Base-by-base conservation (phyloP, 2,113 vertebrate species). In the Nannospalax galili region DNA sequence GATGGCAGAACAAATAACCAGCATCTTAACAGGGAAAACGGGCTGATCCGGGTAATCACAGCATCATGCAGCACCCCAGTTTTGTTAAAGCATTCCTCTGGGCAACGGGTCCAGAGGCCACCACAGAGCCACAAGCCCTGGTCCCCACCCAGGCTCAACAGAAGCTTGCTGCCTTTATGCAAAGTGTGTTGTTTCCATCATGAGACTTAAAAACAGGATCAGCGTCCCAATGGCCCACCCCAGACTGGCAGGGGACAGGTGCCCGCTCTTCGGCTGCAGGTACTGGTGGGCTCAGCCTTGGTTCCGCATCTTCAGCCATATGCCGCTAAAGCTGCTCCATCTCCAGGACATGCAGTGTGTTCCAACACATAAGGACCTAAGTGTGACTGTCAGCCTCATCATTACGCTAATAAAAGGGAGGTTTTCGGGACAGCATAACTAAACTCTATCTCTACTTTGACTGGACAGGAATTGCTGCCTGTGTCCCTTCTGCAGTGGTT, bases 1-100 rank as follows among this genome's bases (percentile, higher is more conserved):
- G 93, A 72, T 88, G 93, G 94, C 97, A 96, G 80, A 80, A 26
- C 93, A 15, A 73, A 95, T 93, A 35, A n/a, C 93, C 82, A 3
- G 95, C 94, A 81, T 45, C 65, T 84, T 20, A 56, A 58, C 15
- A 1, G 37, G 82, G 81, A 75, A n/a, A 84, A 28, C 81, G 32
- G 70, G 93, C 70, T 28, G 89, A 84, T 69, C 65, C 0, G 70
- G 40, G 69, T 40, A 30, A 75, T 70, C 9, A 37, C 35, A 12
- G 92, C 73, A 9, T 67, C 40, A 1, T 3, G 2, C 10, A 0
- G 60, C 60, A 89, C 2, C 96, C 97, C 92, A 77, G 82, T 94
- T 96, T 74, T n/a, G 69, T 58, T 45, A 3, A 40, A 19, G 79
- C 10, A 11, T 62, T 84, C 91, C 93, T 7, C 24, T 6, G 79